Percentiles rank a stretch among this genome's conserved stretches.
These are phyloP conservation scores for Pteronotus mesoamericanus DNA, from an alignment of 2,797 vertebrate species.

Conservation along the genomic window DNA sequence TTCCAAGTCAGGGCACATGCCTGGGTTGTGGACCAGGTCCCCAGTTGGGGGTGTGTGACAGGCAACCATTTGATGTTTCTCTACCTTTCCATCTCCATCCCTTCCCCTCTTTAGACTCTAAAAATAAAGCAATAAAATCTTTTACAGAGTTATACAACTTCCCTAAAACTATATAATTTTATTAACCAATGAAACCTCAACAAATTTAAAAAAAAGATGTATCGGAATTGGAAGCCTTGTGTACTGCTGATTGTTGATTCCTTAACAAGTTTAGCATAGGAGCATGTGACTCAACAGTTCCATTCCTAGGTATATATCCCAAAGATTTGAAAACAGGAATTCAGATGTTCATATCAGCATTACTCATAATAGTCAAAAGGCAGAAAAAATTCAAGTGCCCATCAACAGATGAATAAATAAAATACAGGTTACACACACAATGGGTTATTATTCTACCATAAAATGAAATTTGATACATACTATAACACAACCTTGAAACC, in stretches of 20 bases:
- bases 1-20: neutral
- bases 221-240: neutral
- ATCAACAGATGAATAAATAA: neutral
- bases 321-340: neutral
- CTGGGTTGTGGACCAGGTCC: neutral
- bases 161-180: neutral
- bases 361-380: neutral
- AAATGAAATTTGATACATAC: neutral
- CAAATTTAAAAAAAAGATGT: neutral
- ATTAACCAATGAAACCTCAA: neutral
- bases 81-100: neutral
- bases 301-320: neutral
- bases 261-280: neutral
- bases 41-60: neutral
- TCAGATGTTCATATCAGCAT: neutral
- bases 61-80: neutral
- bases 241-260: neutral
- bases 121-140: neutral
- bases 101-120: neutral
- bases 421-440: neutral
- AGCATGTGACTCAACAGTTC: neutral
- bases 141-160: neutral
- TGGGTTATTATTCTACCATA: neutral
- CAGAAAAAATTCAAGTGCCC: neutral
- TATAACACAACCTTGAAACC: neutral